Evolutionary conservation across 1,140 invertebrate species (phyloP), one percentile per base, ranked within the genome.

Genomic region (Drosophila baimaii): DNA sequence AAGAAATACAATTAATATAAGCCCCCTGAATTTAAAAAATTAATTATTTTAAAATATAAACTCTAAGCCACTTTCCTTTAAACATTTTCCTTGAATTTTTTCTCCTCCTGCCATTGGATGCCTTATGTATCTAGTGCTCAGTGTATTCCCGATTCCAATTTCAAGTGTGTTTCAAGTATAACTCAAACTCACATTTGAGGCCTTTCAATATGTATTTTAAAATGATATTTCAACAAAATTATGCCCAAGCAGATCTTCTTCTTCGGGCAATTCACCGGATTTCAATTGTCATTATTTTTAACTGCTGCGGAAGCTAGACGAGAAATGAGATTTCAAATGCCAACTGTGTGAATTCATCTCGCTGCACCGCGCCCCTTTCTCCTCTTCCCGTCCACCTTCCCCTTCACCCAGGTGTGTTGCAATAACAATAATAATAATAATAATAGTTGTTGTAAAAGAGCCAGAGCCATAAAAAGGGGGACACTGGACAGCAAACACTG

Each of bases 241-340:
- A 72, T 73, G 54, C 68, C 55, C 13, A 61, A 72, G 70, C 70
- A 73, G 69, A 58, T 71, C 66, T 51, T 29, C 33, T 37, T 49
- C 31, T 21, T 49, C 31, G 17, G 15, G 49, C 12, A 63, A 54
- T 46, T 84, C 64, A 64, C 68, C 78, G 57, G 81, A 75, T 85
- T 85, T 81, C 78, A 78, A 78, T 86, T 86, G 82, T 86, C 82
- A 86, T 86, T 86, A 86, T 77, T 72, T 86, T 86, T 86, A 88
- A 86, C 82, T 82, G 82, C 74, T 68, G 75, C 82, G 82, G 82
- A 88, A 88, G 79, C 83, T 86, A 23, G 33, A 51, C 52, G 44
- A 49, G 68, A 71, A 72, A 71, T 72, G 69, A 58, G 51, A 39
- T 58, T 72, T 75, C 63, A 82, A 85, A 85, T 88, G 82, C 75